These are phyloP conservation scores for Zonotrichia leucophrys DNA, from an alignment of 2,113 vertebrate species.

Conservation along the genomic window DNA sequence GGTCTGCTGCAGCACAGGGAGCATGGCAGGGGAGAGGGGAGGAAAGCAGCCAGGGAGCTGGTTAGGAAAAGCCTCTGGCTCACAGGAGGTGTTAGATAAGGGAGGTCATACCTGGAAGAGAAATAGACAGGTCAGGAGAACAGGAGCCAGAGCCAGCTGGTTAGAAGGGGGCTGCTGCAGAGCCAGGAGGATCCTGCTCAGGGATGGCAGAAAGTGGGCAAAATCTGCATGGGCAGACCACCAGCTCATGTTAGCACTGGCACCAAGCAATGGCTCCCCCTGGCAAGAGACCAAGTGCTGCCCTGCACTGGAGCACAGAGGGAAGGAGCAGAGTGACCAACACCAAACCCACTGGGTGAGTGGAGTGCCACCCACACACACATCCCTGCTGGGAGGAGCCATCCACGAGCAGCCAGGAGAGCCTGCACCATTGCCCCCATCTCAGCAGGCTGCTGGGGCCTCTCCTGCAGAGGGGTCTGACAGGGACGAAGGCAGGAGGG, in stretches of 20 bases:
- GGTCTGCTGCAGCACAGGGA: slow-evolving; percentile 18
- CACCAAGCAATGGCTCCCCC: background rate
- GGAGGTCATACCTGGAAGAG: slow-evolving; percentile 66
- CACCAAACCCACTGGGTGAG: background rate
- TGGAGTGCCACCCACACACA: accelerated
- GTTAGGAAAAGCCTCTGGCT: slow-evolving; percentile 63
- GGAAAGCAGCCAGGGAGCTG: slow-evolving; percentile 44
- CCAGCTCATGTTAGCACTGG: background rate
- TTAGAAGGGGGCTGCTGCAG: background rate
- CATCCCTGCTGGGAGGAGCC: background rate
- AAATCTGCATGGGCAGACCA: background rate
- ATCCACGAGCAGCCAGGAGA: background rate
- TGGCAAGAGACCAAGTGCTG: background rate
- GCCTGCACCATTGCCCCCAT: background rate
- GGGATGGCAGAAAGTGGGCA: background rate
- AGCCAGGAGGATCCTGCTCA: background rate
- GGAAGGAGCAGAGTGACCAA: background rate
- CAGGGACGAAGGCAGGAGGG: background rate
- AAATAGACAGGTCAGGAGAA: slow-evolving; percentile 32
- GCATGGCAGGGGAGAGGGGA: background rate
- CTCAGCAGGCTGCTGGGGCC: background rate
- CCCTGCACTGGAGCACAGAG: background rate
- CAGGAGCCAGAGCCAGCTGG: background rate
- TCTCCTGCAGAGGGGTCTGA: background rate
- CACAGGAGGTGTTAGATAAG: slow-evolving; percentile 58